A percentile compares a stretch with the other conserved stretches of the same genome.
phyloP scores from a whole-genome alignment of 2,888 invertebrate genomes.

The Lasioglossum marginatum region DNA sequence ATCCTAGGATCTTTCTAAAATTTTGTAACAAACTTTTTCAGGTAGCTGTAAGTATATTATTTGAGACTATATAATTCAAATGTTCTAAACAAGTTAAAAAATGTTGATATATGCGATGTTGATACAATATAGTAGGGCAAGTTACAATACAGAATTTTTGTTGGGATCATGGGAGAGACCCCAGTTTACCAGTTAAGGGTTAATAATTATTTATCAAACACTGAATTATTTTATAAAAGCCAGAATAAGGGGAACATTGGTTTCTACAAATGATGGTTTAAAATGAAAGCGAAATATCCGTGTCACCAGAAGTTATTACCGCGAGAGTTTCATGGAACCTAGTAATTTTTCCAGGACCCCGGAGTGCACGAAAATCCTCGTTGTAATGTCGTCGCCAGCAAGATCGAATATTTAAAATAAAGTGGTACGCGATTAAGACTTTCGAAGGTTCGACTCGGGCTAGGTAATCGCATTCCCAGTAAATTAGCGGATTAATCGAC shows the following conservation, averaged over 20 bases:
- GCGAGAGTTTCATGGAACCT: background rate
- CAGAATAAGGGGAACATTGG: background rate
- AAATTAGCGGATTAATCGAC: slow-evolving; percentile 22
- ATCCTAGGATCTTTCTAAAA: too few relatives aligned
- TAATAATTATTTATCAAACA: background rate
- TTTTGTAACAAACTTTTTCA: too few relatives aligned
- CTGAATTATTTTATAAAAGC: background rate
- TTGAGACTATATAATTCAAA: too few relatives aligned
- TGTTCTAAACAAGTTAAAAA: too few relatives aligned
- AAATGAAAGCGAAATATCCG: background rate
- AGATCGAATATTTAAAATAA: background rate
- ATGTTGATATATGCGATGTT: too few relatives aligned
- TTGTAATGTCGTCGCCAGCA: background rate
- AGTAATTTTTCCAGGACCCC: background rate
- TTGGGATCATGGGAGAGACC: too few relatives aligned
- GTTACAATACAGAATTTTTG: too few relatives aligned
- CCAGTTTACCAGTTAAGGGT: too few relatives aligned
- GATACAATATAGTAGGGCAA: too few relatives aligned
- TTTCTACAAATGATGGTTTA: background rate
- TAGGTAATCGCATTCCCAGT: background rate
- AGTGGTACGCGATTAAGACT: background rate
- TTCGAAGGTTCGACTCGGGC: background rate
- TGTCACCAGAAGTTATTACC: background rate
- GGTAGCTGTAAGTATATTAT: too few relatives aligned
- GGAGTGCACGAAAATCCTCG: background rate